Evolutionary conservation across 2,888 invertebrate genomes (phyloP), one percentile per base, ranked within the genome.

Genomic region (Agriopis leucophaearia): DNA sequence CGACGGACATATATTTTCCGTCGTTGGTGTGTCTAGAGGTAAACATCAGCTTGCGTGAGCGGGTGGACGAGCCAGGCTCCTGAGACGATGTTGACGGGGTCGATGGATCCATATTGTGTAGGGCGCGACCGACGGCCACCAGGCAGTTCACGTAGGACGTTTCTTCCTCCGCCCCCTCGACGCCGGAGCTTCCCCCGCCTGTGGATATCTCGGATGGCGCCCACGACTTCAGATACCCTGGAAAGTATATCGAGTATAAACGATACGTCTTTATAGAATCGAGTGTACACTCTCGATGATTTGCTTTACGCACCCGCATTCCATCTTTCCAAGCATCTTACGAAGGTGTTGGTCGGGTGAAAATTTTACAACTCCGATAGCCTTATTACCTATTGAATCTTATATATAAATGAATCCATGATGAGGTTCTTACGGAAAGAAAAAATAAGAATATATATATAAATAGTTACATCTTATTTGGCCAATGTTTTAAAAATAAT

Each of bases 1-100:
- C 99, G 6, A 98, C 97, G 84, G 97, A 98, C 5, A 98, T 92
- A 89, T 98, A 98, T 90, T 98, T 99, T 7, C 98, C 98, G 85
- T 99, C 99, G 61, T 97, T 95, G 0, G 98, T 96, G 85, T 98
- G 98, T 1, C 98, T 92, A 0, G 98, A 98, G 52, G 97, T 95
- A 85, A 97, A 99, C 83, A 97, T 96, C 40, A 97, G 94, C 4
- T 95, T 95, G 35, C 95, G 89, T 0, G 95, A 91, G 73, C 95
- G 95, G 5, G 74, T 72, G 35, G 16, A 73, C 12, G 36, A 57
- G 1, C 15, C 42, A 61, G 54, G 63, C 56, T 40, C 50, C 18
- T 71, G 15, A 38, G 56, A 12, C 40, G 60, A 59, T 59, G 40
- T 8, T 60, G 66, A 45, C 56, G 65, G 83, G 78, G 85, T 3